phyloP scores from a whole-genome alignment of 1,140 invertebrate species.

The Chironomus striatipennis region DNA sequence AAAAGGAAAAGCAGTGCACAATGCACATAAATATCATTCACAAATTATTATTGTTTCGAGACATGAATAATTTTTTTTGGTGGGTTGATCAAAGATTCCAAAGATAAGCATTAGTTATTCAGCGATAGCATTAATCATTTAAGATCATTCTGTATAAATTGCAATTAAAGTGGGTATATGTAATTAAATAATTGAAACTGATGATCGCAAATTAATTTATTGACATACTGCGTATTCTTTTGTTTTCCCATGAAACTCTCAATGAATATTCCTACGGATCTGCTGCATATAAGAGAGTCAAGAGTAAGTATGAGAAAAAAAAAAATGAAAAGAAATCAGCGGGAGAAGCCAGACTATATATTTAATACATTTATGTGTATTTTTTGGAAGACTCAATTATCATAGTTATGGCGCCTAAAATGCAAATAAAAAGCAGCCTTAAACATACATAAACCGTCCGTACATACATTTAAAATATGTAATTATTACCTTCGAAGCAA shows the following conservation, averaged over 20 bases:
- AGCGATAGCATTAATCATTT: conserved; percentile 8
- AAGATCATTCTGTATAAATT: conserved; percentile 4
- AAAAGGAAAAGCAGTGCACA: too few relatives aligned
- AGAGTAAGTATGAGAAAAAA: neutral
- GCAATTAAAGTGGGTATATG: neutral
- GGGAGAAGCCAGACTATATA: neutral
- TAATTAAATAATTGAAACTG: conserved; percentile 15
- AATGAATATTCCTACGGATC: too few relatives aligned
- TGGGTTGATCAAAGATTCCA: neutral
- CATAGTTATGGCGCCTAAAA: neutral
- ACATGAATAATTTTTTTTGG: neutral
- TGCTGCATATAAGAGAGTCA: too few relatives aligned
- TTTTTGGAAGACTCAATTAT: conserved; percentile 14
- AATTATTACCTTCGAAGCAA: neutral
- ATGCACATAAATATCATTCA: too few relatives aligned
- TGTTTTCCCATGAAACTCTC: too few relatives aligned
- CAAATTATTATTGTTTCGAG: too few relatives aligned
- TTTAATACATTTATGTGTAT: neutral
- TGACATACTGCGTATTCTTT: neutral
- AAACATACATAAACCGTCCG: neutral
- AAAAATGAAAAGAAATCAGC: conserved; percentile 12
- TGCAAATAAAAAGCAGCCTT: neutral
- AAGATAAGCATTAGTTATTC: neutral
- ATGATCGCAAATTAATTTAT: conserved; percentile 14
- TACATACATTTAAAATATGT: neutral